These are phyloP conservation scores for Scatophagus argus DNA, from an alignment of 2,113 vertebrate species.

Conservation along the genomic window DNA sequence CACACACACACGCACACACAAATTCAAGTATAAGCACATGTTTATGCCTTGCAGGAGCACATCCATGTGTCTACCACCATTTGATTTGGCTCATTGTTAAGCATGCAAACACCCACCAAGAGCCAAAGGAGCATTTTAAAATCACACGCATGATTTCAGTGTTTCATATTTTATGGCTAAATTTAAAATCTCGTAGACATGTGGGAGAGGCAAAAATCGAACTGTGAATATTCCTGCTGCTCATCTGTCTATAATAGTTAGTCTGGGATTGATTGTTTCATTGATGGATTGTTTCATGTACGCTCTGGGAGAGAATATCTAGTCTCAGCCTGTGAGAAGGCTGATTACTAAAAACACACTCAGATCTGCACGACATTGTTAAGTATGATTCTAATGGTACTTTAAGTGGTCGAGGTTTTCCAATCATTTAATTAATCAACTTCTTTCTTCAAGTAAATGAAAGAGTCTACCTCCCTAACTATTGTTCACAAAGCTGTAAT, in stretches of 20 bases:
- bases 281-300: not conserved
- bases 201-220: not conserved
- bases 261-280: not conserved
- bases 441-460: not conserved
- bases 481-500: not conserved
- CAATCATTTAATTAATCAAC: not conserved
- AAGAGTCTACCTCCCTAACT: accelerated
- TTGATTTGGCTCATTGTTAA: not conserved
- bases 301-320: not conserved
- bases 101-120: not conserved
- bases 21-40: not conserved
- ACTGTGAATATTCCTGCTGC: not conserved
- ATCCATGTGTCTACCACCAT: not conserved
- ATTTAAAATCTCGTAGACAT: no score
- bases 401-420: not conserved
- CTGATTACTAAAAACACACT: not conserved
- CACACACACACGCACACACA: not conserved
- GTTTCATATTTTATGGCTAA: not conserved
- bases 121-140: not conserved
- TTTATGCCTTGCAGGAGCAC: slow-evolving; percentile 1
- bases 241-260: not conserved
- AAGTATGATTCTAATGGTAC: not conserved
- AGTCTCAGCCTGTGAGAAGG: not conserved
- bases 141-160: not conserved
- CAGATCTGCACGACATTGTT: not conserved